Evolutionary conservation across 2,113 vertebrate species (phyloP).

Genomic region (Sitta europaea): DNA sequence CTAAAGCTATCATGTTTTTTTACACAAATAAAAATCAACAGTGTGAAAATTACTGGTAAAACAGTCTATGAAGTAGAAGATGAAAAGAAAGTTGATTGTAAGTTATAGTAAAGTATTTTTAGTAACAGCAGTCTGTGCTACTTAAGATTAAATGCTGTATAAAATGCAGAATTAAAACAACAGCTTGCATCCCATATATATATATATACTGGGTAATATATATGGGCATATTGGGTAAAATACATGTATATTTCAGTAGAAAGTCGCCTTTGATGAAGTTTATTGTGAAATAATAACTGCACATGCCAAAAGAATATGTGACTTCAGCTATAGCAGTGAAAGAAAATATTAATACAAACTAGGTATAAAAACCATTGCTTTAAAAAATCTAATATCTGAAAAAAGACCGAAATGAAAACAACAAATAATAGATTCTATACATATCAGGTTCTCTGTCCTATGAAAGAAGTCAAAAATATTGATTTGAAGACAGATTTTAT

Average conservation of each 20-base stretch:
- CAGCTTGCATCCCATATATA: neutral
- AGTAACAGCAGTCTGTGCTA: neutral
- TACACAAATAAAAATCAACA: constrained; percentile 1
- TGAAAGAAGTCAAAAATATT: neutral
- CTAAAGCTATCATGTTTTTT: neutral
- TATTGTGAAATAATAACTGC: neutral
- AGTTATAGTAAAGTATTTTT: neutral
- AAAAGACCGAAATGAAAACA: neutral
- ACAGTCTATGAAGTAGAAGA: neutral
- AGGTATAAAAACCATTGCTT: neutral
- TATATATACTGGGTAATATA: neutral
- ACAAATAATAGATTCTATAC: rapidly evolving
- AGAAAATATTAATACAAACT: neutral
- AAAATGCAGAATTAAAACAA: constrained; percentile 12
- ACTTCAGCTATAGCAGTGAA: neutral
- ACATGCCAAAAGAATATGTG: neutral
- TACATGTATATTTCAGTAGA: neutral
- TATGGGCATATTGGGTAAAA: neutral
- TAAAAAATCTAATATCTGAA: neutral
- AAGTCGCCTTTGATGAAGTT: neutral
- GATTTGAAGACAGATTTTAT: neutral
- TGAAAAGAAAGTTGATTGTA: neutral
- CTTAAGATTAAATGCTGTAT: neutral
- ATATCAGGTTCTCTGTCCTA: neutral
- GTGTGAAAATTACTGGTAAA: constrained; percentile 17